These are phyloP conservation scores for Sebastes goodei DNA, from an alignment of 2,797 vertebrate genomes.

Conservation along the genomic window DNA sequence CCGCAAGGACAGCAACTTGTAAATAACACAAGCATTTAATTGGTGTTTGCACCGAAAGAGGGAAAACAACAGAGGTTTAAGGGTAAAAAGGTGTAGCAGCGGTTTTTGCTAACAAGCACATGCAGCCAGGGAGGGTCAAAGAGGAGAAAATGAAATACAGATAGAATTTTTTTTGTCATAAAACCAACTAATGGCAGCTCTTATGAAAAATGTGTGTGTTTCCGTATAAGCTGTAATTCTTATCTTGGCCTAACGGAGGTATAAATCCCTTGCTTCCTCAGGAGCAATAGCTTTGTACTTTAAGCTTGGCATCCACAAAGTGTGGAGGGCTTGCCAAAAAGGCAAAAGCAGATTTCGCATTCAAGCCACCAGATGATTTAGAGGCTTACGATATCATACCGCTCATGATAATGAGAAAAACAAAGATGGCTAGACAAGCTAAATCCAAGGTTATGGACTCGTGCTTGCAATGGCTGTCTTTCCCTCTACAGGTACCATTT, in stretches of 20 bases:
- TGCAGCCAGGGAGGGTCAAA: slow-evolving; percentile 22
- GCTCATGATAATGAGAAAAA: slow-evolving; percentile 67
- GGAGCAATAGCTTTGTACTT: slow-evolving; percentile 41
- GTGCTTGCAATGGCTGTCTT: not conserved
- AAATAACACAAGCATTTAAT: slow-evolving; percentile 68
- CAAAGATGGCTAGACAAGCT: slow-evolving; percentile 60
- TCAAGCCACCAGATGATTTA: slow-evolving; percentile 62
- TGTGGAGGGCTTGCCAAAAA: slow-evolving; percentile 40
- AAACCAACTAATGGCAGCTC: slow-evolving; percentile 40
- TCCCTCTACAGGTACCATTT: slow-evolving; percentile 25
- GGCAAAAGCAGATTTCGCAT: slow-evolving; percentile 50
- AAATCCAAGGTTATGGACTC: slow-evolving; percentile 61
- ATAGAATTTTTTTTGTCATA: not conserved
- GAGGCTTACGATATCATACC: slow-evolving; percentile 41
- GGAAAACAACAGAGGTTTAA: slow-evolving; percentile 19
- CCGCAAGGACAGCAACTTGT: slow-evolving; percentile 33
- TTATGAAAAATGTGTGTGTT: slow-evolving; percentile 52
- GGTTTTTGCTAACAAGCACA: slow-evolving; percentile 47
- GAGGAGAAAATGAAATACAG: slow-evolving; percentile 15
- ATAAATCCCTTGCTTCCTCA: slow-evolving; percentile 44
- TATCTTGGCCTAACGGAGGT: slow-evolving; percentile 45
- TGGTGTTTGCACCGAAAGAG: slow-evolving; percentile 45
- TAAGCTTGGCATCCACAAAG: slow-evolving; percentile 29
- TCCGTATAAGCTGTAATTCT: slow-evolving; percentile 45
- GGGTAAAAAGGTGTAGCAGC: slow-evolving; percentile 1